Base-by-base conservation (phyloP, 2,888 invertebrate species). In the Allygus modestus region DNA sequence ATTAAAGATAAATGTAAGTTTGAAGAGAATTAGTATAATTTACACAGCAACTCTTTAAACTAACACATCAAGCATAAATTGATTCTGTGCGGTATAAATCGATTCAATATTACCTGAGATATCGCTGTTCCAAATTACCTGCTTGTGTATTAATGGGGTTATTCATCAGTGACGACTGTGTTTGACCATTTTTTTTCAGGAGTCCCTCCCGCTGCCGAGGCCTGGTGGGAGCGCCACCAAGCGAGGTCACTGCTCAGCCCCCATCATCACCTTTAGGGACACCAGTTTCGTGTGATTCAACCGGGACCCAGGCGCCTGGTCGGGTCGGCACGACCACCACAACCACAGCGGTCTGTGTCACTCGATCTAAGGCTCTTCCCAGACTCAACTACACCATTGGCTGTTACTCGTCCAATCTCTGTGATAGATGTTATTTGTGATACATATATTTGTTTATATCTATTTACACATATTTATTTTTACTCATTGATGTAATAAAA, bases 211-310 rank as follows among this genome's bases (percentile, higher is more conserved):
- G 2, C 33, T 61, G 43, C 17, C 37, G 17, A 84, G 81, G 61
- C 86, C 85, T 31, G 54, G 41, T 28, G 69, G 71, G 1, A 23
- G 28, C 20, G 20, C 43, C 43, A 46, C 77, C 33, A 58, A 15
- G 7, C 87, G 89, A 23, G 89, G 90, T 73, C 92, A 92, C 87
- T 91, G 93, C 88, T 93, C 94, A 0, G 94, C 93, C 1, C 94
- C 94, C 0, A 92, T 91, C n/a, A 93, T 94, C 41, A 91, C 93
- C 23, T 93, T 94, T 89, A 93, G 92, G 88, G 92, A 89, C 46
- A 86, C 87, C 23, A 85, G 84, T 79, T 84, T 84, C 51, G 83
- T 81, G 26, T 85, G 43, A 85, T 28, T 58, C 26, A 58, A n/a
- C 20, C 58, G 15, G 51, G 23, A 31, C 26, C 0, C 20, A 58